Evolutionary conservation across 92 coral and sea anemone species (phyloP).

Genomic region (Parazoanthus swiftii): DNA sequence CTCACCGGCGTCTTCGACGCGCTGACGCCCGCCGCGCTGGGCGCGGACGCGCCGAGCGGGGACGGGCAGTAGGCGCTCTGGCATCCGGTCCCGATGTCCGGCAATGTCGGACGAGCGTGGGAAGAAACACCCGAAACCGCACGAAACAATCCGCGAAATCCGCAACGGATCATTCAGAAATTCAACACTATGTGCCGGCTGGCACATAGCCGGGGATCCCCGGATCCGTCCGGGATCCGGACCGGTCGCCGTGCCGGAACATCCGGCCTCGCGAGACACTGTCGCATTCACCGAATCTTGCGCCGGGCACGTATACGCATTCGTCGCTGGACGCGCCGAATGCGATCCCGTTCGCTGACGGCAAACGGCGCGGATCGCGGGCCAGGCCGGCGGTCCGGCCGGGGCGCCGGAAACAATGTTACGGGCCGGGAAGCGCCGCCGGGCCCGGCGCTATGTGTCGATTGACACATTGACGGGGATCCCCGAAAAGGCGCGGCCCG

Average conservation of each 20-base stretch:
- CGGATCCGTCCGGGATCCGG: conserved; percentile 9
- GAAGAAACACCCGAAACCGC: not conserved
- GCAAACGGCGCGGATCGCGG: conserved; percentile 1
- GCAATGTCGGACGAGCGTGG: not conserved
- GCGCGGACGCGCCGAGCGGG: too few species aligned
- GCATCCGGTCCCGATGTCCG: not conserved
- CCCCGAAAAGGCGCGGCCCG: too few species aligned
- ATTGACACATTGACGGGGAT: too few species aligned
- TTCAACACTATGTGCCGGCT: not conserved
- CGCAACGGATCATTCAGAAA: not conserved
- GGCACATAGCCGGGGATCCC: conserved; percentile 17
- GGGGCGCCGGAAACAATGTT: not conserved
- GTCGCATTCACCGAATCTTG: conserved; percentile 1
- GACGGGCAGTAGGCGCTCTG: not conserved
- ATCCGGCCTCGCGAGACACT: conserved; percentile 4
- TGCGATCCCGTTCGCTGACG: conserved; percentile 5
- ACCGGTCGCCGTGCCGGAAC: conserved; percentile 10
- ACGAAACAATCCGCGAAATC: too few species aligned
- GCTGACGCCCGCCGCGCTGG: too few species aligned
- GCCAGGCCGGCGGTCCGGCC: conserved; percentile 2
- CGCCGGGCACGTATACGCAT: conserved; percentile 13
- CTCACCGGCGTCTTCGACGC: too few species aligned
- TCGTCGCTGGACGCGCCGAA: conserved; percentile 4
- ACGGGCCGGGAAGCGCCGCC: too few species aligned
- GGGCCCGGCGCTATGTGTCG: too few species aligned